Conservation (phyloP, 2,888 invertebrate genomes). For the Tinea trinotella region DNA sequence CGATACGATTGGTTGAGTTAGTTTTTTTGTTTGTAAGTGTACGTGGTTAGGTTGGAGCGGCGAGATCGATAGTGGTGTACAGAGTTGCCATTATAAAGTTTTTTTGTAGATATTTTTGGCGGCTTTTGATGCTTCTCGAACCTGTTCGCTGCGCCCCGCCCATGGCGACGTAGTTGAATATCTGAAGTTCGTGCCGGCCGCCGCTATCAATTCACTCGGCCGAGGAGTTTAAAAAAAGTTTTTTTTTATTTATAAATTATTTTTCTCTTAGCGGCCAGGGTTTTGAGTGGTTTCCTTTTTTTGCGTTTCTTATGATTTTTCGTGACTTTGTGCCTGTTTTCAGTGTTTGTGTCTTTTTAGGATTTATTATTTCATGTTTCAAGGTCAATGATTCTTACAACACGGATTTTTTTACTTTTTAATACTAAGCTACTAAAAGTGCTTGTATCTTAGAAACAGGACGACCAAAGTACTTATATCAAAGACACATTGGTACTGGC, state of each 20-base stretch:
- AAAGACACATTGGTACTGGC: no score
- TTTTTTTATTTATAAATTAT: slow-evolving; percentile 31
- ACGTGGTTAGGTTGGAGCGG: slow-evolving; percentile 60
- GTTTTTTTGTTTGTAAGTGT: slow-evolving; percentile 37
- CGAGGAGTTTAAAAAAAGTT: slow-evolving; percentile 47
- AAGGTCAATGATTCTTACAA: slow-evolving; percentile 13
- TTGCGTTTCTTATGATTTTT: slow-evolving; percentile 31
- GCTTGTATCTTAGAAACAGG: no score
- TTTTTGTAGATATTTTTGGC: slow-evolving; percentile 70
- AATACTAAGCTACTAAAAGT: no score
- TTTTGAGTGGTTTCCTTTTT: slow-evolving; percentile 30
- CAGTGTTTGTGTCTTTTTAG: slow-evolving; percentile 38
- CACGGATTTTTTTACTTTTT: no score
- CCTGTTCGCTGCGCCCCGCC: slow-evolving; percentile 66
- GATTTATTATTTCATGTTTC: slow-evolving; percentile 19
- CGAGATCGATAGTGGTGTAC: slow-evolving; percentile 61
- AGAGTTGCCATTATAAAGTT: slow-evolving; percentile 67
- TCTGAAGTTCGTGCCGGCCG: slow-evolving; percentile 40
- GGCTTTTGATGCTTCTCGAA: slow-evolving; percentile 57
- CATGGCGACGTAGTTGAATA: slow-evolving; percentile 44
- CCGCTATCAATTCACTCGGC: slow-evolving; percentile 55
- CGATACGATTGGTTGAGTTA: slow-evolving; percentile 39
- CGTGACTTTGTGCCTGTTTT: slow-evolving; percentile 54
- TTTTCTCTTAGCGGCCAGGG: slow-evolving; percentile 10
- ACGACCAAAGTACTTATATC: no score